phyloP scores from a whole-genome alignment of 2,797 vertebrate species.

The Champsocephalus esox region DNA sequence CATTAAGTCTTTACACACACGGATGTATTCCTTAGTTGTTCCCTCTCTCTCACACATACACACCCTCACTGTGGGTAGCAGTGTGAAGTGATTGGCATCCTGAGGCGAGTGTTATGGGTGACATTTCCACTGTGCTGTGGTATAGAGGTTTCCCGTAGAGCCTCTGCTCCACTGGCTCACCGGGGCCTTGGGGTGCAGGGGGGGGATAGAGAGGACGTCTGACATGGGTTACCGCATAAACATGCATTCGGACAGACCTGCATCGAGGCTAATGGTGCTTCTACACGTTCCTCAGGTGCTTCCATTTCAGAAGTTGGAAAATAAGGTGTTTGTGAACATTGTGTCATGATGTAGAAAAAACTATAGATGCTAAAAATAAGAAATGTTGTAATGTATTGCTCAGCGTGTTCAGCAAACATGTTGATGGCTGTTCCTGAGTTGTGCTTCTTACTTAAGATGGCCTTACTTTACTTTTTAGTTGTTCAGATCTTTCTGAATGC shows the following conservation, averaged over 20 bases:
- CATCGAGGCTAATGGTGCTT: too few species aligned
- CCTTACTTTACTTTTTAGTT: too few species aligned
- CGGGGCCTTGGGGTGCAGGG: neutral
- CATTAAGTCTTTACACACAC: slow-evolving; percentile 34
- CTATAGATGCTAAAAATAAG: too few species aligned
- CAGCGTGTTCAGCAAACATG: too few species aligned
- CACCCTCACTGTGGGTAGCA: slow-evolving; percentile 33
- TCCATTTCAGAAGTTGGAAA: too few species aligned
- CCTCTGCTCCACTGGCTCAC: slow-evolving; percentile 43
- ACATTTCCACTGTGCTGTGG: slow-evolving; percentile 72
- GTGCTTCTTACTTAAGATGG: too few species aligned
- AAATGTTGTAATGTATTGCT: too few species aligned
- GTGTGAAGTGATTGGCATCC: slow-evolving; percentile 71
- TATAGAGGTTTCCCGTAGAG: slow-evolving; percentile 60
- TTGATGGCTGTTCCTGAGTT: too few species aligned
- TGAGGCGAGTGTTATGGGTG: slow-evolving; percentile 75
- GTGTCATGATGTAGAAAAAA: too few species aligned
- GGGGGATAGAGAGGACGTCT: neutral
- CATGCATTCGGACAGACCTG: neutral
- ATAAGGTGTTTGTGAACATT: too few species aligned
- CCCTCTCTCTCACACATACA: neutral
- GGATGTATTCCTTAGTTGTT: neutral
- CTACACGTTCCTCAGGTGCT: too few species aligned
- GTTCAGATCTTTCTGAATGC: too few species aligned
- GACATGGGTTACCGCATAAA: neutral